Evolutionary conservation across 2,113 vertebrate genomes (phyloP), one percentile per base, ranked within the genome.

Genomic region (Cephalophus harveyi): DNA sequence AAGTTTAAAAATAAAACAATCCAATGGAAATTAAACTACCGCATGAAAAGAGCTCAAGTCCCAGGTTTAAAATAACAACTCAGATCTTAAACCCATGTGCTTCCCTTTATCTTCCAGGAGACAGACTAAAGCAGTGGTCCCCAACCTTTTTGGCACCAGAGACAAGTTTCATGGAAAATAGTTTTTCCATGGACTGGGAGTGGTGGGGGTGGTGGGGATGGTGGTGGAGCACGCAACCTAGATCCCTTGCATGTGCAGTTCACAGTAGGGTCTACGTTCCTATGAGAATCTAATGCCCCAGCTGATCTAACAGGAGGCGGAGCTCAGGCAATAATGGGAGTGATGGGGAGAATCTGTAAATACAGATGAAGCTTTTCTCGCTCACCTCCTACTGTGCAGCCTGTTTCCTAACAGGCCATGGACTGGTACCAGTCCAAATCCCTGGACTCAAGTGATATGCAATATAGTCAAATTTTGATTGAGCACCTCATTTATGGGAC

Each of bases 401-500:
- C 21, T 43, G 21, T 23, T 74, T 74, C 71, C 71, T 43, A 74
- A 74, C 11, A 6, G 36, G 11, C 21, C 23, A 43, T 27, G 40
- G 23, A 43, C 71, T 43, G 71, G 40, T 43, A 76, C 40, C 21
- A 43, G 40, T 43, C 40, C 23, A 43, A 76, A 76, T 76, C 12
- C 23, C 40, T 76, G 40, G 40, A 27, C 6, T 48, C 11, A 33
- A 46, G 15, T 28, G 17, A 33, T 33, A 12, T 2, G 55, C 57
- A 16, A 0, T 16, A 8, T 1, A 28, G 54, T 8, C 36, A 13
- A 46, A 54, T 62, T 50, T 82, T 57, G 28, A 8, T 0, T 5
- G 25, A 16, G 9, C 1, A 6, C 46, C 46, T 67, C 33, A 1
- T 57, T 94, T 28, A 15, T 0, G 4, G 59, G 50, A n/a, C 25